Evolutionary conservation across 2,888 invertebrate genomes (phyloP).

Genomic region (Amblyjoppa fuscipennis): DNA sequence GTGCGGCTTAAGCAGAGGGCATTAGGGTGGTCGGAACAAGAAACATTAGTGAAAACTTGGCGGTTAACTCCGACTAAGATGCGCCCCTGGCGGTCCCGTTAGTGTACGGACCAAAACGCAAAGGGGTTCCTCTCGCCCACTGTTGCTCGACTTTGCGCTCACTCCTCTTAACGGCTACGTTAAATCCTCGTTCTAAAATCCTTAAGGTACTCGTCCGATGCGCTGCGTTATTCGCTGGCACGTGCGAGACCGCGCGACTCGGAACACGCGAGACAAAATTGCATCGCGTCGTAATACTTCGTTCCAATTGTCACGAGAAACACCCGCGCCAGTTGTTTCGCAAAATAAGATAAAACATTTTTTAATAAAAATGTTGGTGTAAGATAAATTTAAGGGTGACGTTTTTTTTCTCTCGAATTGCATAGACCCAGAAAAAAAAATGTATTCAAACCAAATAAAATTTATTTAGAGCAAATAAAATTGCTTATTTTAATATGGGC

Average conservation of each 20-base stretch:
- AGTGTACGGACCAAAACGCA: conserved; percentile 56
- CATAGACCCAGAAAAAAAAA: not conserved
- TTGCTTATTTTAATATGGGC: too few relatives aligned
- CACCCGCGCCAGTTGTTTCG: not conserved
- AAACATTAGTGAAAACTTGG: conserved; percentile 84
- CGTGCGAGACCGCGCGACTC: conserved; percentile 37
- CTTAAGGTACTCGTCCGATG: conserved; percentile 52
- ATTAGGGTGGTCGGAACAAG: conserved; percentile 83
- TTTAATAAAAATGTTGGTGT: not conserved
- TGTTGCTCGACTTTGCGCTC: conserved; percentile 60
- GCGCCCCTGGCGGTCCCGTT: conserved; percentile 54
- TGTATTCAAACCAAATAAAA: too few relatives aligned
- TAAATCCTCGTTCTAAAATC: conserved; percentile 72
- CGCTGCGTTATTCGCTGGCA: conserved; percentile 36
- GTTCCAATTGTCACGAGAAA: conserved; percentile 34
- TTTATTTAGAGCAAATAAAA: too few relatives aligned
- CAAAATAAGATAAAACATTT: not conserved
- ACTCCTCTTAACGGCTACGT: conserved; percentile 66
- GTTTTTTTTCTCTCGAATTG: not conserved
- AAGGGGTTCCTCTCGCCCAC: conserved; percentile 46
- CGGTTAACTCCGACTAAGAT: conserved; percentile 66
- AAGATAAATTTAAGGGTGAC: not conserved
- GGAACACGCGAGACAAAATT: conserved; percentile 33
- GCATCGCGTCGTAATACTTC: conserved; percentile 34
- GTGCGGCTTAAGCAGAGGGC: conserved; percentile 78